Percentiles rank a stretch among this genome's conserved stretches.
These are phyloP conservation scores for Pteromalus puparum DNA, from an alignment of 1,140 invertebrate species.

Conservation along the genomic window DNA sequence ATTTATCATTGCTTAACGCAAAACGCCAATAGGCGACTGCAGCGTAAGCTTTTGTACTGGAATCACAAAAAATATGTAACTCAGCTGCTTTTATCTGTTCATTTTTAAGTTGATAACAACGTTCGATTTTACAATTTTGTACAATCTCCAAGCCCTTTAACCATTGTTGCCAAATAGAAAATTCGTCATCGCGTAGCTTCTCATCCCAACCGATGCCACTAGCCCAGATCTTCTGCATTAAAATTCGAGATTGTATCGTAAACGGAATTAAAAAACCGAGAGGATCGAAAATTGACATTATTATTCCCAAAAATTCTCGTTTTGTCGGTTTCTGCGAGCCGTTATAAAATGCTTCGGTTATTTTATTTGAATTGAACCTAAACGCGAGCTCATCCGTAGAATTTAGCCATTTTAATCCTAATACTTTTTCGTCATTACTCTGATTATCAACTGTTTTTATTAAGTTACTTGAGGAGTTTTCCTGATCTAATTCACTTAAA, in stretches of 20 bases:
- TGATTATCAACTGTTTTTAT: neutral
- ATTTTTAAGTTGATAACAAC: neutral
- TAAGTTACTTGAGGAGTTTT: neutral
- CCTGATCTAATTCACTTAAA: neutral
- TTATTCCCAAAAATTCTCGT: conserved; percentile 55
- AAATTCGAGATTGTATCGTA: conserved; percentile 64
- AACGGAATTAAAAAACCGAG: conserved; percentile 66
- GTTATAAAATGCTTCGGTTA: neutral
- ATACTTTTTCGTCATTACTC: neutral
- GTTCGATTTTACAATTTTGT: neutral
- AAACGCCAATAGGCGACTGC: conserved; percentile 32
- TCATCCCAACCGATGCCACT: conserved; percentile 46
- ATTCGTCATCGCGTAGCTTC: neutral
- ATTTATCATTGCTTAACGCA: neutral
- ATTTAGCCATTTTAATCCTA: conserved; percentile 7
- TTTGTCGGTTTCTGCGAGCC: conserved; percentile 54
- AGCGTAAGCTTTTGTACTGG: neutral
- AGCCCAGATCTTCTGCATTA: conserved; percentile 66
- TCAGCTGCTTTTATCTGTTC: neutral
- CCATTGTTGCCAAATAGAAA: neutral
- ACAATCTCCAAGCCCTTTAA: neutral
- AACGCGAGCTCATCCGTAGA: neutral
- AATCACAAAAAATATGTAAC: conserved; percentile 26
- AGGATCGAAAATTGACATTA: conserved; percentile 65
- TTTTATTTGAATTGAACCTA: neutral